These are phyloP conservation scores for Hoplostethus mediterraneus DNA, from an alignment of 2,797 vertebrate species.

Conservation along the genomic window DNA sequence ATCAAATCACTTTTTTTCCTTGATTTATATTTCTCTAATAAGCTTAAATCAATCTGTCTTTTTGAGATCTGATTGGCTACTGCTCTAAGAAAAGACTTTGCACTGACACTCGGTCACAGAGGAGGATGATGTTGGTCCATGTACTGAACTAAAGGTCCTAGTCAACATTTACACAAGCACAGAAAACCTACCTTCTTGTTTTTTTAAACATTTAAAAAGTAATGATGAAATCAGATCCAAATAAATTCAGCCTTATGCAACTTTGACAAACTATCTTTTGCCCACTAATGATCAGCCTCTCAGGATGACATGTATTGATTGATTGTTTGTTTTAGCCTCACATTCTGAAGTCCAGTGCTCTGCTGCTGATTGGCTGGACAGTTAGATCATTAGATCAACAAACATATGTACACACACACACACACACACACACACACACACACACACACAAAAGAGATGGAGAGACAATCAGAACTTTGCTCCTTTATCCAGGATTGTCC, in stretches of 20 bases:
- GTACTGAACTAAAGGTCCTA: too few species aligned
- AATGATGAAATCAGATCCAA: neutral
- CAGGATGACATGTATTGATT: conserved; percentile 48
- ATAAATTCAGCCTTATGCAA: neutral
- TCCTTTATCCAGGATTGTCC: neutral
- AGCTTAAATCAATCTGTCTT: too few species aligned
- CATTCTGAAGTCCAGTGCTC: conserved; percentile 65
- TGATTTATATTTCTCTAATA: too few species aligned
- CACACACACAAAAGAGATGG: conserved; percentile 8
- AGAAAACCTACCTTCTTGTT: too few species aligned
- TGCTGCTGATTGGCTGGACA: conserved; percentile 12
- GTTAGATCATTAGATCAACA: conserved; percentile 4
- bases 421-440: neutral
- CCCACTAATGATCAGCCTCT: conserved; percentile 8
- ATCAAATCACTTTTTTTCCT: too few species aligned
- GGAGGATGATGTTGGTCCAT: too few species aligned
- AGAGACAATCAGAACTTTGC: conserved; percentile 63
- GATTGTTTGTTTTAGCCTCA: conserved; percentile 47
- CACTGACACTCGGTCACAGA: too few species aligned
- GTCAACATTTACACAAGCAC: too few species aligned
- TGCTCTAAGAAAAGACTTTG: too few species aligned
- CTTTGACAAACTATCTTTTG: neutral
- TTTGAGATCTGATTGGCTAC: too few species aligned
- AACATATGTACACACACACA: conserved; percentile 2
- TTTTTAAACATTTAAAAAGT: too few species aligned